These are phyloP conservation scores for Ornithoptera priamus DNA, from an alignment of 2,888 invertebrate genomes.

Conservation along the genomic window DNA sequence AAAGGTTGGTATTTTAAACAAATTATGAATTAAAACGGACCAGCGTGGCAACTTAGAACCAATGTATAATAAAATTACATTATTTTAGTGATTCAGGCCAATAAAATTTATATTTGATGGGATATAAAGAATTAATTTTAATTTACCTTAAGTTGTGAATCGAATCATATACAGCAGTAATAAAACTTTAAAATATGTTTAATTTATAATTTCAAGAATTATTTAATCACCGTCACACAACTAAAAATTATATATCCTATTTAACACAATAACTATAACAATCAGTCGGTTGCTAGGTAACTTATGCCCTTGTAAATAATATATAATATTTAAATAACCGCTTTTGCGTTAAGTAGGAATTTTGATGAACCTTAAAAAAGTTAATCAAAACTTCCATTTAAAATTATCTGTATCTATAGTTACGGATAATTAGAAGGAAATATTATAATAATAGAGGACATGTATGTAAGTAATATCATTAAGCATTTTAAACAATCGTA, in stretches of 20 bases:
- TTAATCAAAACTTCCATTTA: too few species aligned
- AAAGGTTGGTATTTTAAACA: constrained; percentile 39
- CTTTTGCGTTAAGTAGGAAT: too few species aligned
- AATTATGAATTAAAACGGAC: not conserved
- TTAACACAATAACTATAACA: too few species aligned
- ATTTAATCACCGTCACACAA: not conserved
- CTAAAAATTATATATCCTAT: too few species aligned
- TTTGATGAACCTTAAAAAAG: too few species aligned
- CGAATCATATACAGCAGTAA: not conserved
- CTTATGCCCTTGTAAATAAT: too few species aligned
- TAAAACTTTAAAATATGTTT: not conserved
- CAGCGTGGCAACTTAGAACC: not conserved
- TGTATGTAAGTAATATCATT: not conserved
- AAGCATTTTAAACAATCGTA: not conserved
- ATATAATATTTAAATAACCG: too few species aligned
- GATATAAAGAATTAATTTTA: not conserved
- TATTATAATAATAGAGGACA: too few species aligned
- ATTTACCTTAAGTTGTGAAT: not conserved
- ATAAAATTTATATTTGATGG: not conserved
- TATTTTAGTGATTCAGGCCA: not conserved
- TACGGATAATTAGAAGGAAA: too few species aligned
- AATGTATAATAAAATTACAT: not conserved
- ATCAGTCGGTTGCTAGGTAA: too few species aligned
- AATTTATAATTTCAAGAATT: not conserved
- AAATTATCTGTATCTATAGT: too few species aligned